These are phyloP conservation scores for Hoplostethus atlanticus DNA, from an alignment of 2,797 vertebrate genomes.

Conservation along the genomic window DNA sequence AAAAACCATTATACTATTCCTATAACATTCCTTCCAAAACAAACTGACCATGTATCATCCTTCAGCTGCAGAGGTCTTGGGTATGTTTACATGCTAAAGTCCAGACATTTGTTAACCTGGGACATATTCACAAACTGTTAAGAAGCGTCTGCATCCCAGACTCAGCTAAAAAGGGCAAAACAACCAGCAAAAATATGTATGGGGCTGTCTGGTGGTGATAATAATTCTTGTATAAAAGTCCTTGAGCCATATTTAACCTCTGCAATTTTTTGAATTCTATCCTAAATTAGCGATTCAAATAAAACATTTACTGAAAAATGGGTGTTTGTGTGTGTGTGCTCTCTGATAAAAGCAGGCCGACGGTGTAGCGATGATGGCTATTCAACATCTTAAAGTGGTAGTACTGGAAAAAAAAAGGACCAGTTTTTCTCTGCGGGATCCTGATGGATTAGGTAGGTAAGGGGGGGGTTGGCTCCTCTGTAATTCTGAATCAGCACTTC, in stretches of 20 bases:
- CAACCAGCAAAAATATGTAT: neutral
- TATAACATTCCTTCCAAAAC: neutral
- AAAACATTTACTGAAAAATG: neutral
- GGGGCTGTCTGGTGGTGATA: too few relatives aligned
- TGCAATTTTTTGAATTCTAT: too few relatives aligned
- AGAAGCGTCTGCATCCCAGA: neutral
- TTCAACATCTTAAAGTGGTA: slow-evolving; percentile 16
- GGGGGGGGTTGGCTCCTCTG: neutral
- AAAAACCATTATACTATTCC: too few relatives aligned
- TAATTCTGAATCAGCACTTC: slow-evolving; percentile 5
- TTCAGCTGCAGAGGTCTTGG: neutral
- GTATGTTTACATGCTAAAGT: neutral
- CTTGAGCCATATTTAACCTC: too few relatives aligned
- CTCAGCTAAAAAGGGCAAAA: too few relatives aligned
- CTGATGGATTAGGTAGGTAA: slow-evolving; percentile 17
- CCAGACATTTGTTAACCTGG: neutral
- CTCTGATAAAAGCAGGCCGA: slow-evolving; percentile 15
- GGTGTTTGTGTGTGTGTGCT: slow-evolving; percentile 1
- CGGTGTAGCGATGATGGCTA: slow-evolving; percentile 3
- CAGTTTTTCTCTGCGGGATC: slow-evolving; percentile 14
- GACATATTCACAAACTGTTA: neutral
- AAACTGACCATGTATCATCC: neutral
- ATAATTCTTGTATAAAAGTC: neutral
- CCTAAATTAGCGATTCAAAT: too few relatives aligned
- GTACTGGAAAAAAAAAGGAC: neutral